Evolutionary conservation across 2,113 vertebrate genomes (phyloP).

Genomic region (Leptocoma aspasia): DNA sequence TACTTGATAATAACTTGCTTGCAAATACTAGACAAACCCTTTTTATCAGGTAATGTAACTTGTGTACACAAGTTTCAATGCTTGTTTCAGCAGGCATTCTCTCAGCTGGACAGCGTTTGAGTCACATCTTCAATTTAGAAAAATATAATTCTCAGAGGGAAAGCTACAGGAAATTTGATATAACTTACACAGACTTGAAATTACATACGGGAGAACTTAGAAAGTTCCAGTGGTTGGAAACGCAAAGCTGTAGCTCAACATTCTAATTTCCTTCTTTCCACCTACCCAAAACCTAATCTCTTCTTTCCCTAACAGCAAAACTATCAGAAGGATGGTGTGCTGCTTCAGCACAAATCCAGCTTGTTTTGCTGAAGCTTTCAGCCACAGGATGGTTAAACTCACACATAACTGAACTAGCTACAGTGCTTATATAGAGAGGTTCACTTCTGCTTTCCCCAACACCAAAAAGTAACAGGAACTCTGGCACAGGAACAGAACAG

Average conservation of each 20-base stretch:
- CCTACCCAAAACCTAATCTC: background rate
- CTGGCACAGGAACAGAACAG: background rate
- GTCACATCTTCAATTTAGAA: background rate
- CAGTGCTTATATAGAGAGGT: background rate
- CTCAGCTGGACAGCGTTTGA: background rate
- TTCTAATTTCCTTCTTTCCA: background rate
- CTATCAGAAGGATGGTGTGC: background rate
- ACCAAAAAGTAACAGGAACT: background rate
- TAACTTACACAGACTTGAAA: background rate
- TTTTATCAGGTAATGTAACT: background rate
- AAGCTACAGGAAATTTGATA: background rate
- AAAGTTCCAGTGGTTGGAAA: background rate
- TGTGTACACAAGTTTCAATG: too few relatives aligned
- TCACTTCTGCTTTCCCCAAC: background rate
- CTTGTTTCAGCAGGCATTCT: background rate
- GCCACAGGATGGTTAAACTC: background rate
- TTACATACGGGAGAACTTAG: background rate
- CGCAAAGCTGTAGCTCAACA: background rate
- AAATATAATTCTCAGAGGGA: background rate
- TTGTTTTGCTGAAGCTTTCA: background rate
- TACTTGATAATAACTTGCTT: background rate
- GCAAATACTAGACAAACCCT: background rate
- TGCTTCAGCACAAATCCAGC: background rate
- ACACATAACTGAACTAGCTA: background rate
- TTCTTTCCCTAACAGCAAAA: background rate